Percentiles rank a stretch among this genome's conserved stretches.
phyloP scores from a whole-genome alignment of 1,140 invertebrate genomes.

The Drosophila sturtevanti region DNA sequence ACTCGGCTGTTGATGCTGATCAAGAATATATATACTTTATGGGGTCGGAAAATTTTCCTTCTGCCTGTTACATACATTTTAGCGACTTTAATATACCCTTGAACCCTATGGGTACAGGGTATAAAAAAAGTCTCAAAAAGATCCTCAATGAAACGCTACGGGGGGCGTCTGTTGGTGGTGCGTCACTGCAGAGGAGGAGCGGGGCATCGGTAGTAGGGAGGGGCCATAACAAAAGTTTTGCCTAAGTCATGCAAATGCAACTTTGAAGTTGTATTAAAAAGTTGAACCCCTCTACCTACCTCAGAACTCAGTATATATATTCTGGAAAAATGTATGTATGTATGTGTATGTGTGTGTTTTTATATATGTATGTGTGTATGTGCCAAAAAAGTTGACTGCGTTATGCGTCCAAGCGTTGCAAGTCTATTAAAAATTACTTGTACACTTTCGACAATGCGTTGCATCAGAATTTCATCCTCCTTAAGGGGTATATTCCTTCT shows the following conservation, averaged over 20 bases:
- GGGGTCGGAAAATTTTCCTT: too few species aligned
- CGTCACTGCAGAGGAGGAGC: neutral
- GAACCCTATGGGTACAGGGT: too few species aligned
- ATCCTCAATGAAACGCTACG: constrained; percentile 37
- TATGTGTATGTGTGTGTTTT: neutral
- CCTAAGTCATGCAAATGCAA: constrained; percentile 73
- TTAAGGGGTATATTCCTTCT: too few species aligned
- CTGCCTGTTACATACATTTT: too few species aligned
- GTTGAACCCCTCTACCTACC: constrained; percentile 28
- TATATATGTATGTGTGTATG: constrained; percentile 16
- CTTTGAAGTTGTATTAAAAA: constrained; percentile 74
- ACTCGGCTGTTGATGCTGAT: too few species aligned
- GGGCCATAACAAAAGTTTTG: constrained; percentile 55
- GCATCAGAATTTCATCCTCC: neutral
- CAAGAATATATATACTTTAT: too few species aligned
- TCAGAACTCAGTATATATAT: neutral
- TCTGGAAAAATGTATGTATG: neutral
- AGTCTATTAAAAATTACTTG: constrained; percentile 74
- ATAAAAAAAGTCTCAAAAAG: constrained; percentile 49
- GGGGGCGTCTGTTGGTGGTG: neutral
- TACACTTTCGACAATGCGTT: constrained; percentile 33
- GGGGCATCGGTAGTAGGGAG: neutral
- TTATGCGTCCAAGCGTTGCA: constrained; percentile 61
- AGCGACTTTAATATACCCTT: too few species aligned
- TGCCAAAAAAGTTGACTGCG: constrained; percentile 49